Percentiles rank a stretch among this genome's conserved stretches.
phyloP scores from a whole-genome alignment of 2,797 vertebrate species.

The Aselliscus stoliczkanus region DNA sequence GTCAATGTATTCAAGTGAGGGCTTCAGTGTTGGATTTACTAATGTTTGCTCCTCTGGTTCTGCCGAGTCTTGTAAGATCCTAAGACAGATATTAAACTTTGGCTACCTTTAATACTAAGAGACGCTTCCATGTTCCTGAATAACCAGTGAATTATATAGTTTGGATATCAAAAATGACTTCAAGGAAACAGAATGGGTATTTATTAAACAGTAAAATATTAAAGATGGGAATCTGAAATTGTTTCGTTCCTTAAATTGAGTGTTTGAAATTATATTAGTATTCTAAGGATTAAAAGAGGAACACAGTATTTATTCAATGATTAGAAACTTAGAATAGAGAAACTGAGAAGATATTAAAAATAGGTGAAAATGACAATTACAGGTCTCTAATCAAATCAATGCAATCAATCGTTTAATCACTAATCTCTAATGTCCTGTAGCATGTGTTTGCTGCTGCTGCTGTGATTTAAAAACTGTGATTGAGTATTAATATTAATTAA shows the following conservation, averaged over 20 bases:
- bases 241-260: background rate
- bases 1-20: background rate
- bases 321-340: background rate
- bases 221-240: background rate
- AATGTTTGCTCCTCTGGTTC: background rate
- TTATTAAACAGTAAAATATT: background rate
- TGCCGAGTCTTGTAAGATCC: background rate
- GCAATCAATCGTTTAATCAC: conserved; percentile 19
- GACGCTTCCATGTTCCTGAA: background rate
- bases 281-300: background rate
- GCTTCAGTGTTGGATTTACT: background rate
- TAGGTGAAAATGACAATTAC: background rate
- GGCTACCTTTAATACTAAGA: background rate
- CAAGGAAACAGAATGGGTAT: background rate
- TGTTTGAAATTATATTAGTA: background rate
- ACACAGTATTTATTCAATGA: background rate
- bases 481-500: background rate
- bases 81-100: background rate
- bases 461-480: conserved; percentile 18
- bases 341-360: background rate
- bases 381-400: background rate
- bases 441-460: background rate
- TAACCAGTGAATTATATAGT: background rate
- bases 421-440: background rate
- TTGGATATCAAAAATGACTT: background rate